Conservation (phyloP, 1,140 invertebrate species). For the Trachelipus rathkii region DNA sequence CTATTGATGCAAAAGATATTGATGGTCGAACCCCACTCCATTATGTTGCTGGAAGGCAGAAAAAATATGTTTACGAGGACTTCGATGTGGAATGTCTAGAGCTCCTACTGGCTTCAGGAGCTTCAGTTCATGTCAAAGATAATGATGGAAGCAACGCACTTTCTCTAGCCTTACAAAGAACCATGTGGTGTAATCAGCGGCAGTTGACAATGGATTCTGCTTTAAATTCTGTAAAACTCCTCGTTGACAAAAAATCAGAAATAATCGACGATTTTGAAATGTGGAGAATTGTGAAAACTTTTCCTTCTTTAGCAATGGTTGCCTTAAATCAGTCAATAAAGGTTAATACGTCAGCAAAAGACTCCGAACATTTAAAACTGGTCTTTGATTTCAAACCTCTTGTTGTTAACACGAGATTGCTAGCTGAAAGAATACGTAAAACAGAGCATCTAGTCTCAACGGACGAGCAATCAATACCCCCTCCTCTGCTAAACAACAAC, state of each 20-base stretch:
- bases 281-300: slow-evolving; percentile 43
- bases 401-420: slow-evolving; percentile 54
- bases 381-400: slow-evolving; percentile 36
- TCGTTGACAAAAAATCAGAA: slow-evolving; percentile 35
- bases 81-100: too few relatives aligned
- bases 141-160: too few relatives aligned
- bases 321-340: too few relatives aligned
- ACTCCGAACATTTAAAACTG: slow-evolving; percentile 35
- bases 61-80: too few relatives aligned
- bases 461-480: slow-evolving; percentile 21
- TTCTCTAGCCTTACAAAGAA: too few relatives aligned
- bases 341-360: slow-evolving; percentile 36
- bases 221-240: slow-evolving; percentile 32
- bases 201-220: slow-evolving; percentile 32
- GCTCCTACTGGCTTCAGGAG: too few relatives aligned
- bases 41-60: too few relatives aligned
- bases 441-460: slow-evolving; percentile 17
- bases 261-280: slow-evolving; percentile 41
- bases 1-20: too few relatives aligned
- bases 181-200: too few relatives aligned
- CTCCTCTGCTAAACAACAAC: slow-evolving; percentile 24
- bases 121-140: too few relatives aligned
- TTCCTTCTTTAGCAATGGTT: slow-evolving; percentile 34
- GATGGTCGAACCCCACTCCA: too few relatives aligned
- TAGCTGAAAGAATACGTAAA: slow-evolving; percentile 70